phyloP scores from a whole-genome alignment of 2,888 invertebrate species.

The Molorchus minor region DNA sequence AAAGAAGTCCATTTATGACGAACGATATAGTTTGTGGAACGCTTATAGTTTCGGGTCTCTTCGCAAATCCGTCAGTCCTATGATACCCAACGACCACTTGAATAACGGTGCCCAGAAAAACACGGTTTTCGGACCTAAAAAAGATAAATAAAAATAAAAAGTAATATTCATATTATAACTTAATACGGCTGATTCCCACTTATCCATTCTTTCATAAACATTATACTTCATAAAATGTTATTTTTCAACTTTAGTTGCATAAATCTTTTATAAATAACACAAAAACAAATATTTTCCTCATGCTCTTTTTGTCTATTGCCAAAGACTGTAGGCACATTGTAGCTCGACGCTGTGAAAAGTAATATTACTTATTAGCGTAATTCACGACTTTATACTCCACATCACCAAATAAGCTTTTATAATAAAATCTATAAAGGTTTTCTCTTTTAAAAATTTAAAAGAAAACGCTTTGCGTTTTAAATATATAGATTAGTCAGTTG shows the following conservation, averaged over 20 bases:
- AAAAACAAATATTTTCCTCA: background rate
- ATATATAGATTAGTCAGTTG: no score
- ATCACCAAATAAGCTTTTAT: no score
- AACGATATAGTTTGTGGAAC: conserved; percentile 81
- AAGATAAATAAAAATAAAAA: background rate
- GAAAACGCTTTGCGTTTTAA: no score
- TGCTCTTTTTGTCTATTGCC: background rate
- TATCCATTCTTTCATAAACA: no score
- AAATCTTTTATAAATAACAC: background rate
- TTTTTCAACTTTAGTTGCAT: background rate
- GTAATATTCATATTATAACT: background rate
- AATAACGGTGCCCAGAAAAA: conserved; percentile 97
- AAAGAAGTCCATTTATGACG: conserved; percentile 85
- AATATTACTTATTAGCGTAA: no score
- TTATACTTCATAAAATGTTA: background rate
- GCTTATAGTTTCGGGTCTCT: conserved; percentile 86
- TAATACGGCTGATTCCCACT: no score
- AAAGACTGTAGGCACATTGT: background rate
- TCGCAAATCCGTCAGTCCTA: conserved; percentile 70
- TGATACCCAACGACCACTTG: conserved; percentile 83
- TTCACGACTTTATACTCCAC: no score
- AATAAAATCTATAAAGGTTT: no score
- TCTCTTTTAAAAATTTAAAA: no score
- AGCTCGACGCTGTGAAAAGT: no score
- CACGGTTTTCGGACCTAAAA: conserved; percentile 90